These are phyloP conservation scores for Laspeyria flexula DNA, from an alignment of 2,888 invertebrate genomes.

Conservation along the genomic window DNA sequence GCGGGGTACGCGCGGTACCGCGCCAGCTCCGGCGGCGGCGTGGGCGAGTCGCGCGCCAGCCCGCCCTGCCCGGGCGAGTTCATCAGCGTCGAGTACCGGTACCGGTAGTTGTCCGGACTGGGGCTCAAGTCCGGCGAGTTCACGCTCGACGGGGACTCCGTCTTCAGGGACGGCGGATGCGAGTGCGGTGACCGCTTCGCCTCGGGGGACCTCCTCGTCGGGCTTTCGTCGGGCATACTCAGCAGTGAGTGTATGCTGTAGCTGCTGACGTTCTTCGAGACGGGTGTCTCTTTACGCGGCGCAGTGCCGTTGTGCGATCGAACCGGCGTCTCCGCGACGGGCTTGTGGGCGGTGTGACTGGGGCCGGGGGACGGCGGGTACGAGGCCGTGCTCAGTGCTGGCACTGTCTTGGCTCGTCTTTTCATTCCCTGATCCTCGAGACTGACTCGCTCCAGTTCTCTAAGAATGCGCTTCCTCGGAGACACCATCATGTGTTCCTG, in stretches of 20 bases:
- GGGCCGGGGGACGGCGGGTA: constrained; percentile 63
- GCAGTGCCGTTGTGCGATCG: constrained; percentile 62
- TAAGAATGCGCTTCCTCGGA: constrained; percentile 92
- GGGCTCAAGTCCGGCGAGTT: constrained; percentile 77
- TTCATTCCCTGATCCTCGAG: constrained; percentile 89
- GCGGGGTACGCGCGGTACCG: constrained; percentile 69
- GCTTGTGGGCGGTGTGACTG: constrained; percentile 51
- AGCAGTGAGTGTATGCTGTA: constrained; percentile 95
- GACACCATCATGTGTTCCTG: constrained; percentile 89
- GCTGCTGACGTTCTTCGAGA: constrained; percentile 87
- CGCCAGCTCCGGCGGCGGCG: constrained; percentile 61
- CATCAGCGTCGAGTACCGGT: constrained; percentile 69
- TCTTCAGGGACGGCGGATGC: constrained; percentile 68
- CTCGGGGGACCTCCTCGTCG: constrained; percentile 69
- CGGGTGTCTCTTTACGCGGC: constrained; percentile 61
- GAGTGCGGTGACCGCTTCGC: constrained; percentile 74
- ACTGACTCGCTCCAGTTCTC: constrained; percentile 92
- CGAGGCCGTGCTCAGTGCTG: constrained; percentile 73
- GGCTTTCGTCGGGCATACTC: constrained; percentile 86
- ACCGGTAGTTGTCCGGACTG: constrained; percentile 75
- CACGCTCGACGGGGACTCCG: constrained; percentile 74
- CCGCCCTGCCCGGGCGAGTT: constrained; percentile 64
- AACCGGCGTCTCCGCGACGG: constrained; percentile 45
- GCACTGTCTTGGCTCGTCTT: constrained; percentile 83
- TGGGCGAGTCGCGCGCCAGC: constrained; percentile 66